phyloP scores from a whole-genome alignment of 2,888 invertebrate genomes.

The Caenorhabditis sp. region DNA sequence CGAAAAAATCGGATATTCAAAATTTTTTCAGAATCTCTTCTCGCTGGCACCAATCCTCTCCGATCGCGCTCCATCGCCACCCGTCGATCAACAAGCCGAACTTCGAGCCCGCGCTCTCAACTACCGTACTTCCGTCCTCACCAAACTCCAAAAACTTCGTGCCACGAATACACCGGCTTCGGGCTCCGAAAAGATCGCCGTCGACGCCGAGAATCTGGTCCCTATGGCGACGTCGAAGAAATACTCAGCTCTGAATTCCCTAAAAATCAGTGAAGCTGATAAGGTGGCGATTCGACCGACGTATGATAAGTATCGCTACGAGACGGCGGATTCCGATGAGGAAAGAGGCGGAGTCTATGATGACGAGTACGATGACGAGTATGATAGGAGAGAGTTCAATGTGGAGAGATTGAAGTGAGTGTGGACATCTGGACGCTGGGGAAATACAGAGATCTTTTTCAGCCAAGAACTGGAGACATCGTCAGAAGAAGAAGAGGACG shows the following conservation, averaged over 20 bases:
- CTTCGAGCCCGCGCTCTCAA: constrained; percentile 44
- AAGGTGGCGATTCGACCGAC: constrained; percentile 73
- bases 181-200: constrained; percentile 10
- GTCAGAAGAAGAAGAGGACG: constrained; percentile 44
- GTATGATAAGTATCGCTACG: constrained; percentile 74
- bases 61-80: constrained; percentile 32
- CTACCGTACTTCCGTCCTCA: constrained; percentile 45
- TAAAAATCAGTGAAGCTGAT: constrained; percentile 65
- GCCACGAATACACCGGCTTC: background rate
- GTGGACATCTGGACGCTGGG: background rate
- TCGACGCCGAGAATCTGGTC: constrained; percentile 63
- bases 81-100: constrained; percentile 35
- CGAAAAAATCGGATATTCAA: background rate
- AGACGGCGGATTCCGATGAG: constrained; percentile 66
- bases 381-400: constrained; percentile 71
- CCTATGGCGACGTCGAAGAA: constrained; percentile 68
- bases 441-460: constrained; percentile 15
- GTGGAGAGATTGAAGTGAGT: constrained; percentile 70
- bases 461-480: constrained; percentile 62
- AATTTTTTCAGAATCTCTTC: constrained; percentile 50
- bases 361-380: constrained; percentile 80
- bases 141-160: constrained; percentile 42
- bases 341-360: constrained; percentile 67
- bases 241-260: constrained; percentile 62
- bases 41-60: constrained; percentile 48